A percentile compares a stretch with the other conserved stretches of the same genome.
These are phyloP conservation scores for Ptychochromis oligacanthus DNA, from an alignment of 2,113 vertebrate genomes.

Conservation along the genomic window DNA sequence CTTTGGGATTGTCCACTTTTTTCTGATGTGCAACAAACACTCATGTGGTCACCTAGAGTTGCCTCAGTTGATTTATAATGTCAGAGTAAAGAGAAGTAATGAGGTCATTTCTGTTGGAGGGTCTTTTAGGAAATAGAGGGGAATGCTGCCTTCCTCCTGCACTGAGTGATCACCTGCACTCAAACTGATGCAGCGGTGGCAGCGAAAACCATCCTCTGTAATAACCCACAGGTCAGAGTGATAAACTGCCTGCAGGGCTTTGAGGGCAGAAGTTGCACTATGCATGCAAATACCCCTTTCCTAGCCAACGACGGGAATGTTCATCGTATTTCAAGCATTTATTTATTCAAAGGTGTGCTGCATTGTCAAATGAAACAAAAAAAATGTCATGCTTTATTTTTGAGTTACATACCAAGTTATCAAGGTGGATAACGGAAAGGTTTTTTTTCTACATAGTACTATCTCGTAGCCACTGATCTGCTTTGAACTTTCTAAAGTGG, in stretches of 20 bases:
- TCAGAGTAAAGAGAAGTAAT: slow-evolving; percentile 14
- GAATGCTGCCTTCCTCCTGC: neutral
- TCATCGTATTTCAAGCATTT: neutral
- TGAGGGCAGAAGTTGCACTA: neutral
- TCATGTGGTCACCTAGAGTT: neutral
- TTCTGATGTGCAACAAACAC: neutral
- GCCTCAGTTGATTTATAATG: slow-evolving; percentile 17
- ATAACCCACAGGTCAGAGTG: slow-evolving; percentile 31
- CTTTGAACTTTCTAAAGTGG: neutral
- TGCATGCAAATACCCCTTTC: neutral
- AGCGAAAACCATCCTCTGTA: slow-evolving; percentile 7
- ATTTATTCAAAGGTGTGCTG: neutral
- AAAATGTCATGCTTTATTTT: neutral
- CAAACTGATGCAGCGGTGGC: neutral
- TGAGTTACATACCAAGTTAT: neutral
- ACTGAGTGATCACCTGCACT: slow-evolving; percentile 18
- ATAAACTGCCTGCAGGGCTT: slow-evolving; percentile 6
- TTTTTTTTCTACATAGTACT: neutral
- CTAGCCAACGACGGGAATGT: neutral
- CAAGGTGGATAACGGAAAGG: neutral
- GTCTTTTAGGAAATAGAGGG: slow-evolving; percentile 17
- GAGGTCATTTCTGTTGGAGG: slow-evolving; percentile 13
- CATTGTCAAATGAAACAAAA: neutral
- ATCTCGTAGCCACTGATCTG: neutral
- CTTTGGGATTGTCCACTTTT: neutral